phyloP scores from a whole-genome alignment of 2,113 vertebrate genomes.

The Oophaga pumilio region DNA sequence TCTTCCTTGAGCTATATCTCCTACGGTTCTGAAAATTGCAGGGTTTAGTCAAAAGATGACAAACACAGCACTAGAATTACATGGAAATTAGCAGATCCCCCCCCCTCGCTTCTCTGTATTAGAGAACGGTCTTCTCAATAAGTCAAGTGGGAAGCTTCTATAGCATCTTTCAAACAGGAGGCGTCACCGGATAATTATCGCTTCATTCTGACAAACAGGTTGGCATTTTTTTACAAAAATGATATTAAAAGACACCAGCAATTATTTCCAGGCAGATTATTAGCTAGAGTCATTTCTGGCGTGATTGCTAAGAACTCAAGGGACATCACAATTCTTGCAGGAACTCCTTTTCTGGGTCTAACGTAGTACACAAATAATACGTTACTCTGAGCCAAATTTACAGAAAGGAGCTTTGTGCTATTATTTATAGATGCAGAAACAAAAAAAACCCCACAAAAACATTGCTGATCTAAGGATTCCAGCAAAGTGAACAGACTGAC shows the following conservation, averaged over 20 bases:
- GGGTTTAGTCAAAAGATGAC: constrained; percentile 66
- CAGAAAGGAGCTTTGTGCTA: neutral
- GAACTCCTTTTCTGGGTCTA: constrained; percentile 53
- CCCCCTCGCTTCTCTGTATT: constrained; percentile 58
- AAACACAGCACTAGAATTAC: constrained; percentile 70
- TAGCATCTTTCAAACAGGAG: constrained; percentile 68
- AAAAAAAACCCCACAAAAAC: neutral
- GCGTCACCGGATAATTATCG: constrained; percentile 71
- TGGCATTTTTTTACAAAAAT: constrained; percentile 73
- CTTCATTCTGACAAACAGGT: constrained; percentile 68
- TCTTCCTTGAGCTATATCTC: constrained; percentile 55
- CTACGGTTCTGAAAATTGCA: constrained; percentile 68
- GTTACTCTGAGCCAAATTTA: neutral
- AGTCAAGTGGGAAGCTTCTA: constrained; percentile 64
- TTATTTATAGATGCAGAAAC: neutral
- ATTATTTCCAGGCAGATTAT: constrained; percentile 73
- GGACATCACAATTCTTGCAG: constrained; percentile 52
- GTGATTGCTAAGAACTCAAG: constrained; percentile 60
- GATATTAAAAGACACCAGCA: constrained; percentile 76
- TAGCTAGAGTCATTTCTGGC: constrained; percentile 64
- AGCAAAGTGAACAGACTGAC: neutral
- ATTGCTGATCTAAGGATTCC: neutral
- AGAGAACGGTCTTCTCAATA: constrained; percentile 64
- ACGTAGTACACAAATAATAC: constrained; percentile 15
- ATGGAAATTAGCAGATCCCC: constrained; percentile 67